Conservation (phyloP, 30 jellyfish, hydroid and myxozoan genomes). For the Cassiopea andromeda region DNA sequence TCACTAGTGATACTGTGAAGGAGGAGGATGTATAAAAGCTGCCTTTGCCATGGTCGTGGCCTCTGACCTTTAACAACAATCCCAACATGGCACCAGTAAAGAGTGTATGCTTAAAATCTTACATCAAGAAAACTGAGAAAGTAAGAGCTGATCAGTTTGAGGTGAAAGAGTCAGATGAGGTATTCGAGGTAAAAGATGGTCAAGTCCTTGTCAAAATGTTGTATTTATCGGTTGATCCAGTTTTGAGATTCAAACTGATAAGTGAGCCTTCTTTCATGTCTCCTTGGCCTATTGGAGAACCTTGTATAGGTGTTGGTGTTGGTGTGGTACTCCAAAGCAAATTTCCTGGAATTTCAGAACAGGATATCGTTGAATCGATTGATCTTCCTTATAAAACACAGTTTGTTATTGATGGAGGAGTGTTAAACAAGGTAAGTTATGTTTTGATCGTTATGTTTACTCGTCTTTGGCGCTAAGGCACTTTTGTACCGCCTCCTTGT, state of each 20-base stretch:
- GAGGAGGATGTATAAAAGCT: background rate
- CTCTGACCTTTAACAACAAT: background rate
- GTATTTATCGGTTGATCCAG: slow-evolving; percentile 21
- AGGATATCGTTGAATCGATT: slow-evolving; percentile 23
- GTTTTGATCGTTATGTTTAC: too few species aligned
- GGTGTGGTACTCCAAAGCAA: slow-evolving; percentile 29
- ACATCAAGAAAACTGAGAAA: slow-evolving; percentile 19
- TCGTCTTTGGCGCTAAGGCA: too few species aligned
- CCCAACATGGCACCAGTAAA: slow-evolving; percentile 29
- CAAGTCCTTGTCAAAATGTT: slow-evolving; percentile 18
- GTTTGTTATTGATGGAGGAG: slow-evolving; percentile 16
- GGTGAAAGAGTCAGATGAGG: slow-evolving; percentile 22
- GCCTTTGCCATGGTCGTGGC: background rate
- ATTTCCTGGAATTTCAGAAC: slow-evolving; percentile 4
- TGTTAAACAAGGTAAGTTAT: slow-evolving; percentile 8
- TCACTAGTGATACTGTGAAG: background rate
- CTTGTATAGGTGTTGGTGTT: slow-evolving; percentile 30
- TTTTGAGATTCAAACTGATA: slow-evolving; percentile 4
- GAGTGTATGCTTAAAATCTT: slow-evolving; percentile 29
- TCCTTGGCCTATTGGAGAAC: slow-evolving; percentile 30
- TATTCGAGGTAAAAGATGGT: slow-evolving; percentile 20
- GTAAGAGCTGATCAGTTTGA: slow-evolving; percentile 11
- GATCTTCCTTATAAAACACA: slow-evolving; percentile 18
- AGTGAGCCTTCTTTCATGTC: slow-evolving; percentile 6
- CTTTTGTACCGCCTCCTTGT: too few species aligned